Base-by-base conservation (phyloP, 1,140 invertebrate species). In the Penaeus japonicus region DNA sequence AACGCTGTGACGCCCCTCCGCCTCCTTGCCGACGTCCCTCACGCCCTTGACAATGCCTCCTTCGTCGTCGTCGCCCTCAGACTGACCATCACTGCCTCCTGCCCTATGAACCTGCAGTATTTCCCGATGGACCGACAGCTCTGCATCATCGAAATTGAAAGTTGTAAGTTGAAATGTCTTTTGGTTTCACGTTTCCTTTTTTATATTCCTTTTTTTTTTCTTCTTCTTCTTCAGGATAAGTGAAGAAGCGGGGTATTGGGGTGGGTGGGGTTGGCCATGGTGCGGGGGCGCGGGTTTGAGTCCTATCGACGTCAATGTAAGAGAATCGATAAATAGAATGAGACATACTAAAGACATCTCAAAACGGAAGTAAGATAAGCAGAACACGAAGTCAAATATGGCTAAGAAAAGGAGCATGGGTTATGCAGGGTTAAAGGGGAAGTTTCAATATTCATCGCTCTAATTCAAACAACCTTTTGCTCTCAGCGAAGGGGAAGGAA, bases 71-170 rank as follows among this genome's bases (percentile, higher is more conserved):
- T 15, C 57, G 22, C 30, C 77, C 95, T 27, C 94, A 98, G 98
- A 94, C 95, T 99, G 94, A 99, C 98, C 91, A 98, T 99, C 92
- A 99, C 98, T 87, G 97, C 97, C 91, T 98, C 97, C 91, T 99
- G 98, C 94, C 98, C 98, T 39, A 99, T 99, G 97, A 97, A 98
- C 94, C 95, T 99, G 89, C 97, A 98, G 92, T 98, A 98, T 93
- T 99, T 99, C 94, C 98, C 98, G 10, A 98, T 99, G 97, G 98
- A 99, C 93, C 95, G 97, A 92, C 98, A 99, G 93, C 94, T 98
- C 90, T 99, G 98, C 94, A 96, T 97, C 92, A 97, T 99, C 92
- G 98, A 99, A 94, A 98, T 99, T 91, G 98, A 99, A 95, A 98
- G 97, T 94, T 99, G 97, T 98, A 96, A 98, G 97, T 97, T 95